Conservation (phyloP, 2,797 vertebrate species). For the Ataeniobius toweri region DNA sequence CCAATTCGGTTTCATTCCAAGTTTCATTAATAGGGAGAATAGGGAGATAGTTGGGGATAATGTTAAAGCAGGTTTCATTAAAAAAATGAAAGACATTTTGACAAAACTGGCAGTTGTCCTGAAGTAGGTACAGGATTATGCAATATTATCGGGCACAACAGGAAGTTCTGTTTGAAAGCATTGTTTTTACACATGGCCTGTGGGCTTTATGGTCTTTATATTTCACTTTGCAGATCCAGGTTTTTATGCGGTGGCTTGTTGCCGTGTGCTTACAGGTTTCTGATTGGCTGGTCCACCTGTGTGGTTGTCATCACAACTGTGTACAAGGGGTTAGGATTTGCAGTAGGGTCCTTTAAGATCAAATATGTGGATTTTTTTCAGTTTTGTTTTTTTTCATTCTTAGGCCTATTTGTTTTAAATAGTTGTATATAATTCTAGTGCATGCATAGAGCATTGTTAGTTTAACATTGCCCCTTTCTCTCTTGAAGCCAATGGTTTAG, state of each 20-base stretch:
- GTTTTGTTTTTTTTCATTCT: not conserved
- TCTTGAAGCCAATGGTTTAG: not conserved
- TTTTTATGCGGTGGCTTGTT: not conserved
- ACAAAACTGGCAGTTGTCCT: not conserved
- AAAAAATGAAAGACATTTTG: not conserved
- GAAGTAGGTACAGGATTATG: not conserved
- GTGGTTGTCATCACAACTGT: not conserved
- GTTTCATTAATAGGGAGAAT: no score
- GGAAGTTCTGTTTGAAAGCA: not conserved
- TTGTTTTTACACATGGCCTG: not conserved
- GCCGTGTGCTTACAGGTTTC: not conserved
- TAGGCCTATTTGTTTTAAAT: not conserved
- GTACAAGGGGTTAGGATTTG: not conserved
- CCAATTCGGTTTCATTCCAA: not conserved
- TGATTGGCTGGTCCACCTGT: not conserved
- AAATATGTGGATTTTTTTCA: not conserved
- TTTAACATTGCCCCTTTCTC: not conserved
- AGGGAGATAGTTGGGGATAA: no score
- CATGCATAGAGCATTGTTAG: not conserved
- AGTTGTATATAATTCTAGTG: not conserved
- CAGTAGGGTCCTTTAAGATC: not conserved
- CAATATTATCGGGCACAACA: not conserved
- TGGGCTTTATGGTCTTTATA: not conserved
- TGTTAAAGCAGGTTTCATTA: no score
- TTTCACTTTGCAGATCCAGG: not conserved